Conservation (phyloP, 2,797 vertebrate genomes). For the Pangasius mekongensis region DNA sequence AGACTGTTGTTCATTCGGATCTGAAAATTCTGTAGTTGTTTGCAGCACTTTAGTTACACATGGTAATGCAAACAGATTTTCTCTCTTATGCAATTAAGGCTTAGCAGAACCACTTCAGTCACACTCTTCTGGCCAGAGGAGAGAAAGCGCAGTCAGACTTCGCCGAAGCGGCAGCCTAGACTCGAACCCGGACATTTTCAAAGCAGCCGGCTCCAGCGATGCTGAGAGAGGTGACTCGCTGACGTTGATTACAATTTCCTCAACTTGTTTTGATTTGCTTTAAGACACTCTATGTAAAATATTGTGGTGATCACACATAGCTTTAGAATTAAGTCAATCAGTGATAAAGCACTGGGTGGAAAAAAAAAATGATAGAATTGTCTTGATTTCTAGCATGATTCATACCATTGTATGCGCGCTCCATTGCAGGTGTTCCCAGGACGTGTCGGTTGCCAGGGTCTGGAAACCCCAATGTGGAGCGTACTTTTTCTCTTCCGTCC, state of each 20-base stretch:
- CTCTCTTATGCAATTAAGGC: conserved; percentile 19
- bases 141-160: conserved; percentile 68
- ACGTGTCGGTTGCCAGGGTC: conserved; percentile 67
- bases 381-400: neutral
- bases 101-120: conserved; percentile 70
- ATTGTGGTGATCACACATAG: neutral
- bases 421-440: conserved; percentile 70
- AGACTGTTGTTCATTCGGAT: neutral
- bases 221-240: conserved; percentile 67
- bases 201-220: conserved; percentile 65
- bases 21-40: neutral
- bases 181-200: conserved; percentile 81
- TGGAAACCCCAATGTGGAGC: conserved; percentile 76
- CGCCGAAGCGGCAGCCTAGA: conserved; percentile 83
- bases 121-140: conserved; percentile 69
- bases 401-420: conserved; percentile 21
- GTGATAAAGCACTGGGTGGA: neutral
- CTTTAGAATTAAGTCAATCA: neutral
- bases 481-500: conserved; percentile 69
- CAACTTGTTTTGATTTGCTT: neutral
- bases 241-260: neutral
- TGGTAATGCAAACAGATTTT: neutral
- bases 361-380: neutral
- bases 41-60: neutral
- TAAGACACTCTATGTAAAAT: neutral